phyloP scores from a whole-genome alignment of 2,888 invertebrate genomes.

The Rhopalosiphum nymphaeae region DNA sequence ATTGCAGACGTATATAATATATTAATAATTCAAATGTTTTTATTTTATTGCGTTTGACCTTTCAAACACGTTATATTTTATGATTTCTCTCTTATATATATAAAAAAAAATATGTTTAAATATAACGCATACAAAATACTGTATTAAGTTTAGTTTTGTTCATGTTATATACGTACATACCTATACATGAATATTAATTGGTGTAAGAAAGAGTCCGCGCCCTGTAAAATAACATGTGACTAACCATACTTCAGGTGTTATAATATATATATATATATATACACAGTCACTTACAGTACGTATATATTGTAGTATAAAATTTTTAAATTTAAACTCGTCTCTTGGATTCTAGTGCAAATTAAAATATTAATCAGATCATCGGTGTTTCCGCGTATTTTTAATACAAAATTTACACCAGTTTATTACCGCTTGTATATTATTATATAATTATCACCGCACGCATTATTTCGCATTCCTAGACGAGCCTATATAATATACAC shows the following conservation, averaged over 20 bases:
- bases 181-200: neutral
- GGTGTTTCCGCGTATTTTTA: neutral
- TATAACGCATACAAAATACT: neutral
- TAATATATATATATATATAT: neutral
- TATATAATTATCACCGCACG: neutral
- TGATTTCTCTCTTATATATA: neutral
- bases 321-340: neutral
- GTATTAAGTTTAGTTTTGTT: neutral
- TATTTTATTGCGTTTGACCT: conserved; percentile 10
- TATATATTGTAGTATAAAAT: neutral
- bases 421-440: neutral
- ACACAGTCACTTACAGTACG: neutral
- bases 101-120: neutral
- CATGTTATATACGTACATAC: neutral
- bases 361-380: conserved; percentile 17
- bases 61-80: conserved; percentile 4
- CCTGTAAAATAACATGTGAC: neutral
- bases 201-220: neutral
- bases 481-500: neutral
- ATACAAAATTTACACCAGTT: neutral
- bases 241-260: neutral
- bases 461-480: conserved; percentile 6
- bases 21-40: conserved; percentile 1
- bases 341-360: neutral
- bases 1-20: neutral